Conservation (phyloP, 2,113 vertebrate genomes). For the Melospiza melodia region DNA sequence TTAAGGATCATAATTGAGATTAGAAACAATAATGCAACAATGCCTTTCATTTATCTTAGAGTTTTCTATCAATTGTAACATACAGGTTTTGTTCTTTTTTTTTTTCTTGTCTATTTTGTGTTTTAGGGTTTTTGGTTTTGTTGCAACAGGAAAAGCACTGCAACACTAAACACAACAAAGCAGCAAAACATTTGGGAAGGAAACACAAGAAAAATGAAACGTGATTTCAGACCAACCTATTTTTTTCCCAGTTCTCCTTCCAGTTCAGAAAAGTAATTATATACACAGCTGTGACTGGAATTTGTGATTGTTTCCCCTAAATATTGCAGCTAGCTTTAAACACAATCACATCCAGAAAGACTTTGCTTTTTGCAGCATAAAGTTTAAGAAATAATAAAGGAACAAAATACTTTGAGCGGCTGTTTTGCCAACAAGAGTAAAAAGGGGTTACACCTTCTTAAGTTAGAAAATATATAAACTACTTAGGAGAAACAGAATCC, state of each 20-base stretch:
- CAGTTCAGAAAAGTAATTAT: not conserved
- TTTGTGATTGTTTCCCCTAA: not conserved
- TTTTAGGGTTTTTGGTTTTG: not conserved
- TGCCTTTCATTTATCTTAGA: not conserved
- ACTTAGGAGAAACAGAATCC: not conserved
- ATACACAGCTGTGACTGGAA: not conserved
- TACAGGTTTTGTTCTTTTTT: rapidly evolving
- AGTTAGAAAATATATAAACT: not conserved
- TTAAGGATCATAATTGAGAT: not conserved
- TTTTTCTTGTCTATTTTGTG: not conserved
- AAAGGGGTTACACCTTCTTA: not conserved
- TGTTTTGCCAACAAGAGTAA: not conserved
- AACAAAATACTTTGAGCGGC: not conserved
- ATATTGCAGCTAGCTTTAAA: not conserved
- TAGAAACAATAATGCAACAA: not conserved
- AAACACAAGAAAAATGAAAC: not conserved
- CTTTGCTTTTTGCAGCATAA: not conserved
- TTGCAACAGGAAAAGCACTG: not conserved
- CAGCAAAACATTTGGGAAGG: not conserved
- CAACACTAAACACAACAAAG: not conserved
- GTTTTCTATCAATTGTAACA: not conserved
- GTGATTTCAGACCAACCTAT: not conserved
- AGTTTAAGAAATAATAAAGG: not conserved
- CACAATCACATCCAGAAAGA: not conserved
- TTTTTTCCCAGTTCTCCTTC: not conserved